These are phyloP conservation scores for Drosophila micromelanica DNA, from an alignment of 1,140 invertebrate genomes.

Conservation along the genomic window DNA sequence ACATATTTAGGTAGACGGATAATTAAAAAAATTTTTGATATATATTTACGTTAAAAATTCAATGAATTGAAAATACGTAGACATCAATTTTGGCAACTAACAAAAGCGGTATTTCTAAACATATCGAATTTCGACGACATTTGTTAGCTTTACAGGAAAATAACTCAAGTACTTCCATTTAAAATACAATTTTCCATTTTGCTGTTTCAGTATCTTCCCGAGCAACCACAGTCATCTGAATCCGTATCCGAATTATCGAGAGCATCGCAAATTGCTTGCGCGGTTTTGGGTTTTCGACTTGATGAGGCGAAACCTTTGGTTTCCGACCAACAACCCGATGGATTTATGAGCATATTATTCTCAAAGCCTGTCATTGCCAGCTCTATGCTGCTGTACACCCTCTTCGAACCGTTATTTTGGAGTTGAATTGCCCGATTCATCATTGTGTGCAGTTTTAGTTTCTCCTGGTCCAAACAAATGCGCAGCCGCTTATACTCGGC, in stretches of 20 bases:
- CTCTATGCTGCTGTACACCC: constrained; percentile 44
- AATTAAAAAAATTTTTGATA: no score
- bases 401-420: constrained; percentile 56
- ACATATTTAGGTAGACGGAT: no score
- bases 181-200: background rate
- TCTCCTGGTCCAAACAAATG: constrained; percentile 47
- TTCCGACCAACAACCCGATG: background rate
- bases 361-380: constrained; percentile 32
- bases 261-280: constrained; percentile 27
- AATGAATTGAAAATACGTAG: background rate
- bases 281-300: background rate
- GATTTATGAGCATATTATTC: background rate
- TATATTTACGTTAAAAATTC: background rate
- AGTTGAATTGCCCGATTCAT: constrained; percentile 52
- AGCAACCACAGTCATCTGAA: constrained; percentile 6
- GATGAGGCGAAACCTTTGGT: background rate
- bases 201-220: no score
- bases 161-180: no score
- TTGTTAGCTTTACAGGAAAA: background rate
- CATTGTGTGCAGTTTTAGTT: constrained; percentile 34
- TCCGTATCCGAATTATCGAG: constrained; percentile 4
- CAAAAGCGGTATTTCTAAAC: background rate
- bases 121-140: background rate
- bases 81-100: background rate
- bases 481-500: constrained; percentile 20